Evolutionary conservation across 2,888 invertebrate genomes (phyloP), one percentile per base, ranked within the genome.

Genomic region (Argynnis bischoffii): DNA sequence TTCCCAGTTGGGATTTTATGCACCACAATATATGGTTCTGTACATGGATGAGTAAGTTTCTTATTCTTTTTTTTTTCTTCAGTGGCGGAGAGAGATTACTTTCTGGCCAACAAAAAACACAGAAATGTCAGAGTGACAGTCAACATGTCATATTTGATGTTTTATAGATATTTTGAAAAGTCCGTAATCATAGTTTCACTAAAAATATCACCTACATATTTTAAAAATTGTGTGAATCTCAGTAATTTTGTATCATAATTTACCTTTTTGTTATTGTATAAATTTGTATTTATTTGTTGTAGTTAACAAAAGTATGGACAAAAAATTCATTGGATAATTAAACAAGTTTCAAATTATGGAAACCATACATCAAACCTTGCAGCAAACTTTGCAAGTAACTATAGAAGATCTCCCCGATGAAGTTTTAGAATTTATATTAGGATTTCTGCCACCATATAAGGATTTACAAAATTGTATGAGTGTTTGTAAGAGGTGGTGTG

Each of bases 351-450:
- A 46, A 64, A 60, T 56, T 53, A 92, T 92, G 92, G 92, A 92
- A 75, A 76, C 84, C 69, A 81, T 85, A 74, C 85, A 86, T 71
- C 79, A 83, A 76, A 79, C 86, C 67, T 75, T 88, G 69, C 81
- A 85, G 64, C 88, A 87, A 78, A 83, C 82, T 66, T 77, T 89
- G 71, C 81, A 80, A 75, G 86, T 83, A 76, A 83, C 85, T 18
- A 83, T 92, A 53, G 95, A 96, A 81, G 95, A 96, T 85, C 91
- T 99, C 73, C 99, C 99, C 54, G 98, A 98, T 86, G 98, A 99
- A 94, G 95, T 99, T 67, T 89, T 99, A 76, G 98, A 98, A 90
- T 98, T 97, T 83, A 97, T 99, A 83, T 93, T 99, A 74, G 95
- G 96, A 75, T 94, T 97, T 82, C 90, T 99, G 75, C 97, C 98